These are phyloP conservation scores for Hafferia zeledoni DNA, from an alignment of 2,797 vertebrate genomes.

Conservation along the genomic window DNA sequence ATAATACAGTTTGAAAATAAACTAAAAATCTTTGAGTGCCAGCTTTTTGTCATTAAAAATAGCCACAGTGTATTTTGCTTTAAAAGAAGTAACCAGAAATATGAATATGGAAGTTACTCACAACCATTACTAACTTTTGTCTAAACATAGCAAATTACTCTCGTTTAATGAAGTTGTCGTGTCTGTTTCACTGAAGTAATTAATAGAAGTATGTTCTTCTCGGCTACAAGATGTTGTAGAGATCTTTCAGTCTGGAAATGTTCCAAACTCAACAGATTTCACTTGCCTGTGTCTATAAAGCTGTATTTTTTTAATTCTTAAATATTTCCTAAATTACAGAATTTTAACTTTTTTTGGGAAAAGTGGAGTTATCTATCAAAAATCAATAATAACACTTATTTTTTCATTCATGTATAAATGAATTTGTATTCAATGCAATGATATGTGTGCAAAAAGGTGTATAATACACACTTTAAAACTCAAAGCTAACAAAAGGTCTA, in stretches of 20 bases:
- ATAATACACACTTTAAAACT: neutral
- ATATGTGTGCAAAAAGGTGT: neutral
- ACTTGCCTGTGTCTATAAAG: neutral
- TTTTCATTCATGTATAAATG: neutral
- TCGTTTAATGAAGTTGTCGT: neutral
- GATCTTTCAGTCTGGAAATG: neutral
- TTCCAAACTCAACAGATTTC: slow-evolving; percentile 33
- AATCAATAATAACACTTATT: neutral
- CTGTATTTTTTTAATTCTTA: neutral
- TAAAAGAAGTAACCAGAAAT: neutral
- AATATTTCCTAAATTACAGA: neutral
- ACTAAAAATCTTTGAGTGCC: neutral
- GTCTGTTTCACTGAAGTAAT: neutral
- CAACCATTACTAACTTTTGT: neutral
- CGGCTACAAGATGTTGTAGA: neutral
- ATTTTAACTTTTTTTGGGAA: neutral
- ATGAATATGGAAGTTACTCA: neutral
- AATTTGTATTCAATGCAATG: neutral
- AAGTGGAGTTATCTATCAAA: neutral
- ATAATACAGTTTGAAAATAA: neutral
- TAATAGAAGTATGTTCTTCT: neutral
- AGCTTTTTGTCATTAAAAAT: neutral
- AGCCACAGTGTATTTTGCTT: neutral
- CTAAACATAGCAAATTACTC: neutral
- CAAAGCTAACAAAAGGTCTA: neutral